Conservation (phyloP, 2,888 invertebrate genomes). For the Mylabris sibirica region DNA sequence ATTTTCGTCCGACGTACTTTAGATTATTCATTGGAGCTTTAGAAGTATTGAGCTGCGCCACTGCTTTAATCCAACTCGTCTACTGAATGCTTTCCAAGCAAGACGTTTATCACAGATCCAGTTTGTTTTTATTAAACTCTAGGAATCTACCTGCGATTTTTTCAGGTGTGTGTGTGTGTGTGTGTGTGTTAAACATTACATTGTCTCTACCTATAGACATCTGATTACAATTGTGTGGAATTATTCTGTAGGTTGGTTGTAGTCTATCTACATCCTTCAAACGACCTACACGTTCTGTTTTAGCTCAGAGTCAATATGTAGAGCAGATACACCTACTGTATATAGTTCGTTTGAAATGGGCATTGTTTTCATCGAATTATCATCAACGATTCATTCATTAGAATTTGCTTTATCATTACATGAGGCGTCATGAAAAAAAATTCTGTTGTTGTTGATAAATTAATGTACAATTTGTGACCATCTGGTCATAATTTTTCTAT, state of each 20-base stretch:
- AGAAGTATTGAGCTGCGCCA: too few species aligned
- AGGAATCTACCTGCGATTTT: neutral
- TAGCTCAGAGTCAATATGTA: neutral
- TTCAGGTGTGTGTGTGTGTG: neutral
- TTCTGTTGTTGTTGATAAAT: neutral
- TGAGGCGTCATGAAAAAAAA: neutral
- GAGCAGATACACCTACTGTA: conserved; percentile 3
- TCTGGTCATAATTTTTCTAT: neutral
- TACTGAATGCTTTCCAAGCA: neutral
- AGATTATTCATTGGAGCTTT: too few species aligned
- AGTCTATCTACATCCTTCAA: conserved; percentile 4
- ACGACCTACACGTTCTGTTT: neutral
- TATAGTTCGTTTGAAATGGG: neutral
- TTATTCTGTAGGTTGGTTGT: neutral
- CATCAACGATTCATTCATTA: neutral
- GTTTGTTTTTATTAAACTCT: neutral
- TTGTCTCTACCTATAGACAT: neutral
- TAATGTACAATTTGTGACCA: neutral
- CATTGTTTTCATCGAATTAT: neutral
- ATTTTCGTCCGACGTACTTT: too few species aligned
- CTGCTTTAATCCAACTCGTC: neutral
- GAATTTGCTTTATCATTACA: neutral
- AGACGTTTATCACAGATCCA: neutral
- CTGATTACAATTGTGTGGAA: neutral
- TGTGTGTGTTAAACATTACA: neutral